Base-by-base conservation (phyloP, 2,888 invertebrate genomes). In the Volucella zonaria region DNA sequence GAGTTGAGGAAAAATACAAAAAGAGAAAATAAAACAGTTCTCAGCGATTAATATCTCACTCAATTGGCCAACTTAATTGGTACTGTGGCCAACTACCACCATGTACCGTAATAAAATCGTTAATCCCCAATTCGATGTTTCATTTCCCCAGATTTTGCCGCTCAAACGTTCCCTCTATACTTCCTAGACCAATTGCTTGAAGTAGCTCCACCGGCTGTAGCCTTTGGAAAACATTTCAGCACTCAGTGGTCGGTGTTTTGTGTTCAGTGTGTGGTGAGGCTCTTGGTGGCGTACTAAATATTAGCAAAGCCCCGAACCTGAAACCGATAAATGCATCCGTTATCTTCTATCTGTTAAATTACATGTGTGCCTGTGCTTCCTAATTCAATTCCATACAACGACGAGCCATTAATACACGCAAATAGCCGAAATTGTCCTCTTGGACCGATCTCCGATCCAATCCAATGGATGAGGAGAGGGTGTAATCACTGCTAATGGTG, bases 51-150 rank as follows among this genome's bases (percentile, higher is more conserved):
- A 68, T 81, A 81, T 81, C 81, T 81, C 71, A 75, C 81, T 76
- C 75, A 81, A 81, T 81, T 81, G 81, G 81, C 76, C 70, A 81
- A 81, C 76, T 81, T 76, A 81, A 76, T 81, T 81, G 76, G 64
- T 45, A 64, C 52, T 71, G 10, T 76, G 64, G 59, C 70, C 59
- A 40, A 75, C 66, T 76, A 70, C 76, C 66, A 76, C 66, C 31
- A 71, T 75, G 81, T 66, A 81, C 66, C 66, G 68, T 70, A 81
- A 76, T 76, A 81, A 81, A 76, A 81, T 81, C 71, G 70, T 76
- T 71, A 70, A 76, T 51, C 45, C 40, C 74, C 75, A 61, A 79
- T 73, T 51, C 68, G 43, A 75, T 68, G 74, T 61, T 74, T 73
- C 66, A 71, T 78, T 78, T 66, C 51, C 54, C 40, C 59, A 58